Percentiles rank a stretch among this genome's conserved stretches.
phyloP scores from a whole-genome alignment of 2,797 vertebrate genomes.

The Myripristis jacobus region DNA sequence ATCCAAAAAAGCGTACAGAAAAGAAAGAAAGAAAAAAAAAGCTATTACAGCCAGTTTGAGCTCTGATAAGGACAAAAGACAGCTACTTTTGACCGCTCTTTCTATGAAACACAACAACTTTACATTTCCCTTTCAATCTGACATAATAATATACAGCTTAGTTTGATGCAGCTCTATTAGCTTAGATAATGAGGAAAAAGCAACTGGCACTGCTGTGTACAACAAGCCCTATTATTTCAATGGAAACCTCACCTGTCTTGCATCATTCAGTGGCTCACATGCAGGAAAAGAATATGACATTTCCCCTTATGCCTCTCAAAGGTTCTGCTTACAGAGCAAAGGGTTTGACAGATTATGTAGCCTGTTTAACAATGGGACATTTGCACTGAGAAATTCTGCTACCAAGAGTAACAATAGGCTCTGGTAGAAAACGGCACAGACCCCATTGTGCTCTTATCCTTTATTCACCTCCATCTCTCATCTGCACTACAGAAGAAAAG shows the following conservation, averaged over 20 bases:
- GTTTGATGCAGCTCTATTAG: constrained; percentile 21
- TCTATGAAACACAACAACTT: constrained; percentile 73
- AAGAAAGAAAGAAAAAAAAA: constrained; percentile 10
- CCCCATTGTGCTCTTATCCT: constrained; percentile 62
- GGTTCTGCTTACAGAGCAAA: constrained; percentile 40
- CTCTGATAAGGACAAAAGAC: constrained; percentile 46
- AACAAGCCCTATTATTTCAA: constrained; percentile 9
- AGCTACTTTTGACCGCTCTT: constrained; percentile 64
- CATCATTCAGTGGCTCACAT: constrained; percentile 16
- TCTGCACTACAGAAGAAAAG: constrained; percentile 53
- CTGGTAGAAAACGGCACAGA: constrained; percentile 57
- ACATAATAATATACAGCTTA: constrained; percentile 14
- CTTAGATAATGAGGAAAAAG: constrained; percentile 34
- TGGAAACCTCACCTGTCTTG: constrained; percentile 30
- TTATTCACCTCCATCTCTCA: constrained; percentile 77
- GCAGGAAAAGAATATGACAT: constrained; percentile 11
- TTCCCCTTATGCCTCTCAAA: constrained; percentile 17
- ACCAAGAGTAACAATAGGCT: constrained; percentile 57
- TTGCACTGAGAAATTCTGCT: constrained; percentile 43
- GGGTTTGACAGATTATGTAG: constrained; percentile 38
- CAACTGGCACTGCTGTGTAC: neutral
- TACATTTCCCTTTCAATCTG: constrained; percentile 21
- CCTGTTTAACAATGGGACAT: constrained; percentile 45
- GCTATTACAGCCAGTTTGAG: constrained; percentile 37
- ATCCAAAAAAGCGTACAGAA: constrained; percentile 5